These are phyloP conservation scores for Platycnemis pennipes DNA, from an alignment of 2,888 invertebrate genomes.

Conservation along the genomic window DNA sequence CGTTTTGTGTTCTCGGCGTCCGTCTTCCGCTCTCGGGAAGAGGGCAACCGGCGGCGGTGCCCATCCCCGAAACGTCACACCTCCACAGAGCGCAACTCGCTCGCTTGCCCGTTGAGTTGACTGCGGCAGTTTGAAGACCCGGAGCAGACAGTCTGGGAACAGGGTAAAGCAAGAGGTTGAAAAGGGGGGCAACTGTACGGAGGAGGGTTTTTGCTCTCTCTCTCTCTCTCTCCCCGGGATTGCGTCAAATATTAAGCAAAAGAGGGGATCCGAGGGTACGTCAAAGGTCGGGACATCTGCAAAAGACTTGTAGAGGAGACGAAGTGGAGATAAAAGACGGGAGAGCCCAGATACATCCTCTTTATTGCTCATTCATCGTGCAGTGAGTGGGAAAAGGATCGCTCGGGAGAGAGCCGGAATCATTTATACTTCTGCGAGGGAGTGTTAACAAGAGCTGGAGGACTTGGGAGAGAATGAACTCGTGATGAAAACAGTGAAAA, in stretches of 20 bases:
- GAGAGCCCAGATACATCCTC: not conserved
- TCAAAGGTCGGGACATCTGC: not conserved
- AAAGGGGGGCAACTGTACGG: not conserved
- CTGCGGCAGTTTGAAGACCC: not conserved
- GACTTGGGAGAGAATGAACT: not conserved
- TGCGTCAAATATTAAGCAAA: slow-evolving; percentile 28
- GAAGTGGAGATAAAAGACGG: not conserved
- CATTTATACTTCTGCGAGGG: not conserved
- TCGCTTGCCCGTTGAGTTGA: not conserved
- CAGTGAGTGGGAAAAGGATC: not conserved
- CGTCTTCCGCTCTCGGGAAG: not conserved
- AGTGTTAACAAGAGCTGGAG: not conserved
- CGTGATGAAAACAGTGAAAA: not conserved
- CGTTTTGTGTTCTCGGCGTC: not conserved
- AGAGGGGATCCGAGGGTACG: not conserved
- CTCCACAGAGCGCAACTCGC: not conserved
- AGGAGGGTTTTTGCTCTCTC: not conserved
- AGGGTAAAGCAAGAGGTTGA: not conserved
- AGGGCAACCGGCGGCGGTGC: not conserved
- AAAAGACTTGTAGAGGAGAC: not conserved
- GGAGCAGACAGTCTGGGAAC: not conserved
- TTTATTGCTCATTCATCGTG: slow-evolving; percentile 4
- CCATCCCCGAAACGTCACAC: not conserved
- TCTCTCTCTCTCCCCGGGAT: not conserved
- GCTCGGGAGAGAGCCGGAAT: not conserved